A percentile compares a stretch with the other conserved stretches of the same genome.
Conservation (phyloP, 1,140 invertebrate genomes). For the Paralvinella palmiformis region DNA sequence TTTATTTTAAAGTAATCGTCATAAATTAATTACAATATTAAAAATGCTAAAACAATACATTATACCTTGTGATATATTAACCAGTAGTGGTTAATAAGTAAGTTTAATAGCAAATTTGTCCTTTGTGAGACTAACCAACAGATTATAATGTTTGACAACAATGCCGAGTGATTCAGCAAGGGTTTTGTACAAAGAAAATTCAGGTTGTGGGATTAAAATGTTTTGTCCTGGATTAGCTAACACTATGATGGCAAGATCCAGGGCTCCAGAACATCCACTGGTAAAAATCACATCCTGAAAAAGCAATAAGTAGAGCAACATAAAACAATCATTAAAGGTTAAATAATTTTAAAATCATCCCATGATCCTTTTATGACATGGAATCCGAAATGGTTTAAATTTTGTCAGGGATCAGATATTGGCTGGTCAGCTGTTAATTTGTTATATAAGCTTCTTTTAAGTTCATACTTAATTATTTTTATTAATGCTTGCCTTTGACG, state of each 20-base stretch:
- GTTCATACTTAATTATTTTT: background rate
- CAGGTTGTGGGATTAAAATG: conserved; percentile 87
- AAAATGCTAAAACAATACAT: too few relatives aligned
- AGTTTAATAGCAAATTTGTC: background rate
- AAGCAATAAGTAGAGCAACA: background rate
- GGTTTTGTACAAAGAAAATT: conserved; percentile 94
- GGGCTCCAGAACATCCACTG: conserved; percentile 88
- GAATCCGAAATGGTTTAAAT: background rate
- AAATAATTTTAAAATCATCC: background rate
- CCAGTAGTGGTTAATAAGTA: too few relatives aligned
- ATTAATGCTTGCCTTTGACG: conserved; percentile 57
- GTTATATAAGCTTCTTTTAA: background rate
- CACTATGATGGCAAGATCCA: conserved; percentile 86
- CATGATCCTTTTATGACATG: background rate
- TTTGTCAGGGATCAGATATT: background rate
- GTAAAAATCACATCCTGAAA: conserved; percentile 82
- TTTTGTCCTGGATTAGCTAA: conserved; percentile 81
- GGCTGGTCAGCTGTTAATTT: background rate
- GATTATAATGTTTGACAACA: conserved; percentile 74
- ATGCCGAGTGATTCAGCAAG: conserved; percentile 79
- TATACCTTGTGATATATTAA: too few relatives aligned
- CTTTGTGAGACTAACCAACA: conserved; percentile 51
- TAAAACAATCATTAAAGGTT: background rate
- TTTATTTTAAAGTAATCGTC: too few relatives aligned
- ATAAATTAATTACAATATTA: too few relatives aligned